Base-by-base conservation (phyloP, 1,140 invertebrate species). In the Drosophila jambulina region DNA sequence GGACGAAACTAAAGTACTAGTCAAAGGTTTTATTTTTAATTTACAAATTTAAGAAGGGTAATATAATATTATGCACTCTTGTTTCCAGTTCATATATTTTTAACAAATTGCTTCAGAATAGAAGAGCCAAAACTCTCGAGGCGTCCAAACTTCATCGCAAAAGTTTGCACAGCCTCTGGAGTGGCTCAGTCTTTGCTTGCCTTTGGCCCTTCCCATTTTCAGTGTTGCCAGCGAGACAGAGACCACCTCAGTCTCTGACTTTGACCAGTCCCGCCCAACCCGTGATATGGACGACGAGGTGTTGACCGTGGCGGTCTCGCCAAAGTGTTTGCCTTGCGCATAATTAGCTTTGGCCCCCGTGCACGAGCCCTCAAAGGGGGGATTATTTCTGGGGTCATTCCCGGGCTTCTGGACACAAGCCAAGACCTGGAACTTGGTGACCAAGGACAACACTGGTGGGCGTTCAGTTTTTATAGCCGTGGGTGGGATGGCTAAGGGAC, bases 281-380 rank as follows among this genome's bases (percentile, higher is more conserved):
- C 3, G 4, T 51, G 42, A 46, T 21, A 40, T 43, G 42, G 45
- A 21, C 54, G 36, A 64, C 54, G 36, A 75, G 80, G 68, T 90
- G 80, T 81, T 88, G 80, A 84, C 84, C 83, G 62, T 75, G 69
- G 58, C 43, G 62, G 72, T 54, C 48, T 69, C 21, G 54, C 84
- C 56, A 88, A 88, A 88, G 75, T 75, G 85, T 84, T 90, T 79
- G 77, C 70, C 80, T 84, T 80, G 69, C 68, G 69, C 72, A 83
- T 87, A 87, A 87, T 87, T 83, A 82, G 76, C 72, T 74, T 60
- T 79, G 54, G 46, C 9, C 48, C 32, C 32, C 29, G 43, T 40
- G 36, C 59, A 32, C 19, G 19, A 29, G 67, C 21, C 36, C 61
- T 69, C 59, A 32, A 61, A 61, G 40, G 68, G 56, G 75, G 25